Base-by-base conservation (phyloP, 1,140 invertebrate species). In the Bombus waltoni region DNA sequence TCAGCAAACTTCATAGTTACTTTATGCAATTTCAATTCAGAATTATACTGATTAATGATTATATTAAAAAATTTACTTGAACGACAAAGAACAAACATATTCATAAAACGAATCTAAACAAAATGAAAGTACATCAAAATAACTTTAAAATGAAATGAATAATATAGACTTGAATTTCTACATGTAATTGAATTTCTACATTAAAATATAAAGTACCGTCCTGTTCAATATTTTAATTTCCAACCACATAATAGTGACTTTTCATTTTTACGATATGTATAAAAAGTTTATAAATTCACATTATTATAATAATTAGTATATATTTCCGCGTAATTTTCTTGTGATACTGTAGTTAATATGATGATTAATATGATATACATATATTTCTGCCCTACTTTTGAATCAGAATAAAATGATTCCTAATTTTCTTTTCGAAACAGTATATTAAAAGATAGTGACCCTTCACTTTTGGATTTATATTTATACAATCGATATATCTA, bases 201-300 rank as follows among this genome's bases (percentile, higher is more conserved):
- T 22, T 53, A 53, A 22, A 22, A 53, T 22, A 53, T 53, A 22
- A 53, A 53, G 6, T 53, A 53, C 47, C 18, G 47, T 22, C 18
- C 2, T 8, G 18, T 65, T n/a, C 1, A 38, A 65, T 74, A 74
- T 47, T 28, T 73, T 32, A 62, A 82, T 74, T 82, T 75, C 15
- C 22, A 38, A 82, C 18, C n/a, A 62, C 3, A 42, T 28, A 71
- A 15, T 65, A 82, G 57, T 65, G 42, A 82, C 57, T 65, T 82
- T 44, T 62, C 42, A 75, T 75, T 75, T 44, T 44, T 10, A 13
- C 13, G 35, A 2, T 62, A 42, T n/a, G 10, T 18, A 59, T 13
- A 40, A 72, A 62, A 22, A 35, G 25, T 22, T 65, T n/a, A 32
- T 65, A 65, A 65, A n/a, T 65, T 65, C n/a, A 38, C 2, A n/a